These are phyloP conservation scores for Perodicticus potto DNA, from an alignment of 2,797 vertebrate species.

Conservation along the genomic window DNA sequence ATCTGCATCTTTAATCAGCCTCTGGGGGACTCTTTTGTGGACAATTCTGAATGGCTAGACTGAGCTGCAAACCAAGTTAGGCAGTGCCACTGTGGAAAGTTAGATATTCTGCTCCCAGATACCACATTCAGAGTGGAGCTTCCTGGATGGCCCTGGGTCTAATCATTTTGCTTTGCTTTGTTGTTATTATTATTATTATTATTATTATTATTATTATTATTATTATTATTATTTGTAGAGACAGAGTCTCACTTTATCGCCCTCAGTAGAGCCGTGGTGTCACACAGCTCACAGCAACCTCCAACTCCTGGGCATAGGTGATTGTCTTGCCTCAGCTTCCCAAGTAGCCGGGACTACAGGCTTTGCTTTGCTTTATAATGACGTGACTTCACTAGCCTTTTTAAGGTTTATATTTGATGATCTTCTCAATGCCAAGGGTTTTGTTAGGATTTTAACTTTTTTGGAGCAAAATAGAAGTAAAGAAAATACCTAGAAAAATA, in stretches of 20 bases:
- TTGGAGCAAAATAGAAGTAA: background rate
- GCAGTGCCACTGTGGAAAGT: fast-evolving
- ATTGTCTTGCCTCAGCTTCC: too few species aligned
- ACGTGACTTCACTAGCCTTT: background rate
- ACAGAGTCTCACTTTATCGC: too few species aligned
- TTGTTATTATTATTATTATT: too few species aligned
- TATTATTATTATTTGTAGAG: too few species aligned
- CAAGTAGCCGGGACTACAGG: too few species aligned
- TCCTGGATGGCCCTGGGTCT: background rate
- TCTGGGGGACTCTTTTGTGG: background rate
- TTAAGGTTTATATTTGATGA: background rate
- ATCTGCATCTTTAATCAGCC: background rate
- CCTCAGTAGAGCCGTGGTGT: too few species aligned
- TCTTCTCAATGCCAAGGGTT: background rate
- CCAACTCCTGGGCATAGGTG: too few species aligned
- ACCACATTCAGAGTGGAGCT: fast-evolving
- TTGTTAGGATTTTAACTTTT: background rate
- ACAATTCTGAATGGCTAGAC: background rate
- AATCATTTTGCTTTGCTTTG: background rate
- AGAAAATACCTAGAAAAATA: background rate
- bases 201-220: too few species aligned
- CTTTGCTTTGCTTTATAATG: background rate
- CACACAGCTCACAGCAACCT: too few species aligned
- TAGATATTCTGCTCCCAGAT: fast-evolving
- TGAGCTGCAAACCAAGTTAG: background rate